These are phyloP conservation scores for Leptopilina clavipes DNA, from an alignment of 1,140 invertebrate genomes.

Conservation along the genomic window DNA sequence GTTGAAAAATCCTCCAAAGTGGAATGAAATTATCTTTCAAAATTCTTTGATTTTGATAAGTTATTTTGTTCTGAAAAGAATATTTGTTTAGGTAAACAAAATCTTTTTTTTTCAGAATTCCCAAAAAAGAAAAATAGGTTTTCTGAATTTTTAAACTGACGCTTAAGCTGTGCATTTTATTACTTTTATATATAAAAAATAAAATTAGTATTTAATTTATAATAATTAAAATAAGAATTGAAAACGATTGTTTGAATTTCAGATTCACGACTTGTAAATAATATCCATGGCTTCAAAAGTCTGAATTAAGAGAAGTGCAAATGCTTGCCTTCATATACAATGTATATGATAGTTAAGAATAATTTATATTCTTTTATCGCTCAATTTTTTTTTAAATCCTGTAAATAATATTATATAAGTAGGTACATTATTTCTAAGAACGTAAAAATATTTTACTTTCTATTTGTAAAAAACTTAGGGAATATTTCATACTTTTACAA, in stretches of 20 bases:
- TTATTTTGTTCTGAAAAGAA: neutral
- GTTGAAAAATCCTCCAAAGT: slow-evolving; percentile 54
- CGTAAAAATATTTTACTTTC: neutral
- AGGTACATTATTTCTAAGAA: slow-evolving; percentile 42
- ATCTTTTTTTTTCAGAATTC: neutral
- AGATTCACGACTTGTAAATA: slow-evolving; percentile 43
- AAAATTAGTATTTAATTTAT: neutral
- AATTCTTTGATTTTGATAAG: neutral
- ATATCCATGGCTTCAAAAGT: slow-evolving; percentile 37
- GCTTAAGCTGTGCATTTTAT: neutral
- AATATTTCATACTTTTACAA: no score
- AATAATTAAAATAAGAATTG: neutral
- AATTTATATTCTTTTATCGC: slow-evolving; percentile 40
- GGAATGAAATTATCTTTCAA: slow-evolving; percentile 50
- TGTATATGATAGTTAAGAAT: slow-evolving; percentile 64
- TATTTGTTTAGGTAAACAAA: neutral
- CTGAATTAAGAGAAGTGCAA: slow-evolving; percentile 45
- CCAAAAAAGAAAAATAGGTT: neutral
- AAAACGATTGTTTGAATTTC: neutral
- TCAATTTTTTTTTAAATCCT: slow-evolving; percentile 39
- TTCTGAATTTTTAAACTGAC: slow-evolving; percentile 5
- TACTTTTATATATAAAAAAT: neutral
- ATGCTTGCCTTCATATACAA: slow-evolving; percentile 66
- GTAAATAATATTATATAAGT: slow-evolving; percentile 51
- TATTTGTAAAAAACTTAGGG: no score